Conservation (phyloP, 2,113 vertebrate genomes). For the Elephantulus edwardii region DNA sequence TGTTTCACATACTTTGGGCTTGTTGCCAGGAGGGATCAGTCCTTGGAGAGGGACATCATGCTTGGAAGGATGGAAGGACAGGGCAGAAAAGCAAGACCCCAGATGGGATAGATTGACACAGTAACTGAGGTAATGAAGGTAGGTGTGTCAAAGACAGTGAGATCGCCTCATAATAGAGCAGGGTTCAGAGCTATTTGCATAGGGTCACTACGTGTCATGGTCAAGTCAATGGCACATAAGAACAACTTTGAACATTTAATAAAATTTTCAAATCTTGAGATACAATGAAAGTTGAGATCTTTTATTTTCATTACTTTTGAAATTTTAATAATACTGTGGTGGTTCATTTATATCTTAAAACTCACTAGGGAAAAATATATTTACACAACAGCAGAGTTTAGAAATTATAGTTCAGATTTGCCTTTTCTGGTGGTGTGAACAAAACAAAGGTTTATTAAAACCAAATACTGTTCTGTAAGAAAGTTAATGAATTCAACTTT, state of each 20-base stretch:
- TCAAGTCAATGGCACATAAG: too few species aligned
- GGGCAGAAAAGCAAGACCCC: too few species aligned
- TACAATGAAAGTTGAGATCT: background rate
- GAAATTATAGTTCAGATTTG: background rate
- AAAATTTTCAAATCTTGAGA: background rate
- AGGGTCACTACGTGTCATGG: too few species aligned
- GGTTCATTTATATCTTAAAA: background rate
- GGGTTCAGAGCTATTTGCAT: too few species aligned
- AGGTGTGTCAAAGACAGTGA: too few species aligned
- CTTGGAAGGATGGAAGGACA: too few species aligned
- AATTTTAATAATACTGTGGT: background rate
- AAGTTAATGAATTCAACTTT: conserved; percentile 30
- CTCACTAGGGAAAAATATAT: background rate
- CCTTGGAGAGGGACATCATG: too few species aligned
- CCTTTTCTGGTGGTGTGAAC: background rate
- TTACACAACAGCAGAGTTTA: background rate
- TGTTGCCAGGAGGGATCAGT: too few species aligned
- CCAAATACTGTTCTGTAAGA: background rate
- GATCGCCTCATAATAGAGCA: too few species aligned
- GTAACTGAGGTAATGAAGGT: too few species aligned
- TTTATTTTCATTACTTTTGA: conserved; percentile 14
- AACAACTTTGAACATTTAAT: background rate
- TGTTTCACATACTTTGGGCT: too few species aligned
- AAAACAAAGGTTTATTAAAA: conserved; percentile 50
- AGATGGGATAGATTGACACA: too few species aligned